phyloP scores from a whole-genome alignment of 2,113 vertebrate species.

The Columba livia region DNA sequence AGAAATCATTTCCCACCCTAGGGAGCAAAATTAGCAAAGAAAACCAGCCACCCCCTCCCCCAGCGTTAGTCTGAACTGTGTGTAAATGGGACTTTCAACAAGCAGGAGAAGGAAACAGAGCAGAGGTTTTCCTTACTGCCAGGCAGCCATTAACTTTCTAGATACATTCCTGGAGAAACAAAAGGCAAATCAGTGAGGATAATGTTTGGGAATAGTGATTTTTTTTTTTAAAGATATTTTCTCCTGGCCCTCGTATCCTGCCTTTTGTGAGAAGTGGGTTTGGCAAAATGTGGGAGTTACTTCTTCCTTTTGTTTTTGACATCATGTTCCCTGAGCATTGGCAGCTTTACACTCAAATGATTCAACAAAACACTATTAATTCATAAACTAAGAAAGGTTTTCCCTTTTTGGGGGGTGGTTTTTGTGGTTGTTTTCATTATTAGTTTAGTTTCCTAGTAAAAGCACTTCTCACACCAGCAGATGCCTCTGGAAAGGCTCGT shows the following conservation, averaged over 20 bases:
- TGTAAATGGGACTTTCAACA: neutral
- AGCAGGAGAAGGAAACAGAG: neutral
- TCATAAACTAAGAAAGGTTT: neutral
- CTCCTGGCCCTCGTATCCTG: neutral
- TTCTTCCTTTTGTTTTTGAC: neutral
- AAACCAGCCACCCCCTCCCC: neutral
- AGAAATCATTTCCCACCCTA: constrained; percentile 41
- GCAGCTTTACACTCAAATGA: neutral
- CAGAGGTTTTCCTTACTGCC: neutral
- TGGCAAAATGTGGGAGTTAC: neutral
- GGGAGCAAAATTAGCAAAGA: constrained; percentile 56
- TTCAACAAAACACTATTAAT: neutral
- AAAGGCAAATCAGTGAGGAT: neutral
- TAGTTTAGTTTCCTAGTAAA: neutral
- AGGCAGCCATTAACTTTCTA: neutral
- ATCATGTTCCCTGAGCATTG: neutral
- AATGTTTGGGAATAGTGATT: neutral
- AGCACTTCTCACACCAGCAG: neutral
- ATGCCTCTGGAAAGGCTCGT: neutral
- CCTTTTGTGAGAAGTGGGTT: neutral
- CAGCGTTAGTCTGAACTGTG: neutral
- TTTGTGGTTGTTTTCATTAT: neutral
- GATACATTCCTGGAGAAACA: neutral
- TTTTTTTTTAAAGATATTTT: neutral
- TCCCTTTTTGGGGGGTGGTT: neutral